These are phyloP conservation scores for Chromobotia macracanthus DNA, from an alignment of 2,797 vertebrate species.

Conservation along the genomic window DNA sequence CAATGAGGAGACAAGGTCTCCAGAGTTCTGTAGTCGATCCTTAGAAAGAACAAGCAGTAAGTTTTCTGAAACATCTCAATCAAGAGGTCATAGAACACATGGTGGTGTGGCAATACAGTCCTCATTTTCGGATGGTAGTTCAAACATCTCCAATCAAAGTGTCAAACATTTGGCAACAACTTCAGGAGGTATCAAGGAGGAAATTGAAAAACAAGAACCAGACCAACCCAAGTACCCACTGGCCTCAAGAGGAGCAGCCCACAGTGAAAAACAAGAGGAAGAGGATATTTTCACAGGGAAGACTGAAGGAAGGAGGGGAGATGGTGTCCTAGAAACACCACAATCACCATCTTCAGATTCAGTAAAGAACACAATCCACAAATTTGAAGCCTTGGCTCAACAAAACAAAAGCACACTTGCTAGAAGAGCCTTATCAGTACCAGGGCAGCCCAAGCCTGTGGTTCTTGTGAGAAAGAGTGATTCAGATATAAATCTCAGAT, in stretches of 20 bases:
- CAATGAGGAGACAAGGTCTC: constrained; percentile 36
- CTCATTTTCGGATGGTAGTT: neutral
- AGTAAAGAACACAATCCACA: constrained; percentile 79
- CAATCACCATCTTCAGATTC: constrained; percentile 60
- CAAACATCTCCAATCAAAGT: neutral
- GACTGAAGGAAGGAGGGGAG: constrained; percentile 55
- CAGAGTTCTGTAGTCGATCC: constrained; percentile 63
- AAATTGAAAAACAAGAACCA: constrained; percentile 10
- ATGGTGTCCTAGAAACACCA: constrained; percentile 39
- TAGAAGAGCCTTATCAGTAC: constrained; percentile 70
- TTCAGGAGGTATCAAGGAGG: neutral
- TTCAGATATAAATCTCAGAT: constrained; percentile 51
- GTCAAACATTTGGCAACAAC: neutral
- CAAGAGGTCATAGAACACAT: constrained; percentile 51
- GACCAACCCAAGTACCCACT: constrained; percentile 32
- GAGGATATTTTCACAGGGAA: constrained; percentile 62
- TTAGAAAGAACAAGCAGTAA: constrained; percentile 69
- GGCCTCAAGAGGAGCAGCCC: constrained; percentile 10
- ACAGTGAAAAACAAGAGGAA: constrained; percentile 1
- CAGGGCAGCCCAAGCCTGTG: constrained; percentile 48
- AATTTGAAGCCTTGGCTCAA: constrained; percentile 77
- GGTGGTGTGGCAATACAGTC: neutral
- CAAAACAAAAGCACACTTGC: constrained; percentile 56
- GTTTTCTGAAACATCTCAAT: constrained; percentile 53
- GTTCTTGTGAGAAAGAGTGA: constrained; percentile 47